A percentile compares a stretch with the other conserved stretches of the same genome.
Conservation (phyloP, 2,888 invertebrate genomes). For the Auanema sp. region DNA sequence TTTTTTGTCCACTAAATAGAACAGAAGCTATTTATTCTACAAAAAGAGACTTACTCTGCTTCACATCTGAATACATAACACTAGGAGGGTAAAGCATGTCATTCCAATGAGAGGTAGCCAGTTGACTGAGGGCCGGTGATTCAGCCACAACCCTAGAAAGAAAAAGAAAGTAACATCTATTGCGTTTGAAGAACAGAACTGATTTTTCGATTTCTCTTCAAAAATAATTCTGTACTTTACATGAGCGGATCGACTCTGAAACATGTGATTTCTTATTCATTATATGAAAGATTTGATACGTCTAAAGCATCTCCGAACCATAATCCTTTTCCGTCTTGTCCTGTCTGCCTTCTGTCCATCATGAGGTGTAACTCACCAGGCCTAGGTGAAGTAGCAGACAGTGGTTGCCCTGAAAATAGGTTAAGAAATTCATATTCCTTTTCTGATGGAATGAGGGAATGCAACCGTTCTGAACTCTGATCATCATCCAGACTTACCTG, state of each 20-base stretch:
- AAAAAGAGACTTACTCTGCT: background rate
- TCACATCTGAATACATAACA: background rate
- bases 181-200: background rate
- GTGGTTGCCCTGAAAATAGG: background rate
- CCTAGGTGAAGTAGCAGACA: background rate
- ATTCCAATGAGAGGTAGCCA: background rate
- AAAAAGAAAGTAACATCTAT: too few relatives aligned
- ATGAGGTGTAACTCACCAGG: conserved; percentile 26
- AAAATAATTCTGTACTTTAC: conserved; percentile 6
- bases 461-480: conserved; percentile 4
- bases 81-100: conserved; percentile 16
- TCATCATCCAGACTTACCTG: background rate
- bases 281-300: conserved; percentile 13
- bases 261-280: background rate
- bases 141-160: too few relatives aligned
- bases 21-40: too few relatives aligned
- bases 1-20: background rate
- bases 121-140: conserved; percentile 5
- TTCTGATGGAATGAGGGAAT: background rate
- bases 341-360: conserved; percentile 31
- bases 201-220: background rate
- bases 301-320: conserved; percentile 25
- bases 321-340: conserved; percentile 44
- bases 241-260: conserved; percentile 11
- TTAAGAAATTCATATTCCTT: too few relatives aligned